These are phyloP conservation scores for Phytoseiulus persimilis DNA, from an alignment of 2,888 invertebrate species.

Conservation along the genomic window DNA sequence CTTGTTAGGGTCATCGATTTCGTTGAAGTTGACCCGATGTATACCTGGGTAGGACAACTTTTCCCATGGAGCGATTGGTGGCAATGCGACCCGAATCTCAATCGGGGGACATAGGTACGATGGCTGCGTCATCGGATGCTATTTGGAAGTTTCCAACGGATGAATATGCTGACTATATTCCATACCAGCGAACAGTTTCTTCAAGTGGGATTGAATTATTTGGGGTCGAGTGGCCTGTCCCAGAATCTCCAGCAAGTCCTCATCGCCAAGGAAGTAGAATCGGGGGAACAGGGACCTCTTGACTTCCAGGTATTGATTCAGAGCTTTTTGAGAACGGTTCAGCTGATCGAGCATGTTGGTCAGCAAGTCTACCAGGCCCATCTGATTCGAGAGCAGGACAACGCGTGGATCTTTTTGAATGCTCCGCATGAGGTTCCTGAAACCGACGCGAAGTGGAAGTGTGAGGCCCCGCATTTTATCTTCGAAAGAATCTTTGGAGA, in stretches of 20 bases:
- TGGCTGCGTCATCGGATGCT: too few relatives aligned
- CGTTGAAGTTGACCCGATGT: conserved; percentile 60
- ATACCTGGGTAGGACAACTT: not conserved
- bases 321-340: conserved; percentile 79
- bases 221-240: conserved; percentile 76
- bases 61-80: too few relatives aligned
- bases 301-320: conserved; percentile 86
- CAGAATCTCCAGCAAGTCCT: conserved; percentile 87
- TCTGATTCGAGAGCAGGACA: conserved; percentile 63
- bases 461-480: too few relatives aligned
- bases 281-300: conserved; percentile 88
- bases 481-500: too few relatives aligned
- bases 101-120: too few relatives aligned
- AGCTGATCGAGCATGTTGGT: conserved; percentile 77
- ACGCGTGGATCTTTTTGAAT: conserved; percentile 70
- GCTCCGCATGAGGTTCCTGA: conserved; percentile 67
- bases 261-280: conserved; percentile 93
- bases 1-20: conserved; percentile 50
- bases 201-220: conserved; percentile 83
- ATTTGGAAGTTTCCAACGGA: too few relatives aligned
- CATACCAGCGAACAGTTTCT: conserved; percentile 82
- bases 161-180: too few relatives aligned
- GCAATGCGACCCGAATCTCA: too few relatives aligned
- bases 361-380: conserved; percentile 63
- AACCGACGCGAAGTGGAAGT: conserved; percentile 40